Evolutionary conservation across 1,140 invertebrate species (phyloP).

Genomic region (Drosophila pseudoananassae): DNA sequence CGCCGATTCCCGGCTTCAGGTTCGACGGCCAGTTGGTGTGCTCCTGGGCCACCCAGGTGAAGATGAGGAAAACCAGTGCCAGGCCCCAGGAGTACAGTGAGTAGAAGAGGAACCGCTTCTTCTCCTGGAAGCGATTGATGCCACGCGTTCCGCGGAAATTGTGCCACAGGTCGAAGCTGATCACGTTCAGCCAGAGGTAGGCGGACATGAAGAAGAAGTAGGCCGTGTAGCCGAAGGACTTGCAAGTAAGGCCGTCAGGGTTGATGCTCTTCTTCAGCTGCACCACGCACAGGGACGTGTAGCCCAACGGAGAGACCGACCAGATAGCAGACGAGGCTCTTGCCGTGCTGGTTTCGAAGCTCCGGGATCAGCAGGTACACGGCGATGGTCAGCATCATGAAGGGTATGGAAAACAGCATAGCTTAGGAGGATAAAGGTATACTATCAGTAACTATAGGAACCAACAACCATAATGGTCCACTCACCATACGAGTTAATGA

Average conservation of each 20-base stretch:
- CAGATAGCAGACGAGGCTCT: conserved; percentile 90
- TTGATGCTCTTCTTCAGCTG: conserved; percentile 81
- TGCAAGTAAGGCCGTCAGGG: conserved; percentile 41
- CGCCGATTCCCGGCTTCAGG: conserved; percentile 85
- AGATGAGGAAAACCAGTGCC: conserved; percentile 84
- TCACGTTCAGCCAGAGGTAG: conserved; percentile 92
- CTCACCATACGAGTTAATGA: conserved; percentile 76
- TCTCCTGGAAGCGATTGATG: conserved; percentile 84
- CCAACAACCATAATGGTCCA: not conserved
- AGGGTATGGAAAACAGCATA: conserved; percentile 89
- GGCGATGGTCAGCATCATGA: conserved; percentile 88
- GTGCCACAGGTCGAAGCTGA: conserved; percentile 91
- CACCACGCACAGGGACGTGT: conserved; percentile 86
- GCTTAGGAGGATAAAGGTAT: conserved; percentile 77
- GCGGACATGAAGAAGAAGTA: conserved; percentile 91
- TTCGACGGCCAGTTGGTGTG: conserved; percentile 77
- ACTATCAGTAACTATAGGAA: not conserved
- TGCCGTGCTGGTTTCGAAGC: conserved; percentile 89
- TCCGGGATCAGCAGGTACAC: conserved; percentile 90
- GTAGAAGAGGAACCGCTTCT: conserved; percentile 87
- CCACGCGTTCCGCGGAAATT: conserved; percentile 87
- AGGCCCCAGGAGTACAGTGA: conserved; percentile 90
- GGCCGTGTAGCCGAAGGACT: conserved; percentile 85
- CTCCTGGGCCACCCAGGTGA: conserved; percentile 85
- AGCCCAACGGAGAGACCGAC: conserved; percentile 87